Conservation (phyloP, 37 sponge, comb jelly and placozoan genomes). For the Amphimedon queenslandica region DNA sequence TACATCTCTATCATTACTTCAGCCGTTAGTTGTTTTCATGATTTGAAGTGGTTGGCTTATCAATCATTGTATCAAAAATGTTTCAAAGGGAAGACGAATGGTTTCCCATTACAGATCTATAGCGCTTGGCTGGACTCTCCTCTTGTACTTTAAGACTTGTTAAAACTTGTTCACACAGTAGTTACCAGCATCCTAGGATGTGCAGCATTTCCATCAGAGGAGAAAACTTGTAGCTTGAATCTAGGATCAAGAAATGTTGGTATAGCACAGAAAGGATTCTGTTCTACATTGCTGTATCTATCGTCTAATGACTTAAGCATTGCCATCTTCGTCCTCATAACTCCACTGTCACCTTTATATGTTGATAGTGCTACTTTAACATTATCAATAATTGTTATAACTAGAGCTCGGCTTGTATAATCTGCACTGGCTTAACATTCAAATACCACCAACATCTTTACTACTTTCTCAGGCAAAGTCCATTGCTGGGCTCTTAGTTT, state of each 20-base stretch:
- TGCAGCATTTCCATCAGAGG: not conserved
- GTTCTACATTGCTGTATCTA: slow-evolving; percentile 5
- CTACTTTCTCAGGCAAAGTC: slow-evolving; percentile 7
- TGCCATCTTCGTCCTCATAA: not conserved
- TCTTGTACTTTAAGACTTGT: not conserved
- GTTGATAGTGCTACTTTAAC: not conserved
- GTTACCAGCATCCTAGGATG: slow-evolving; percentile 8
- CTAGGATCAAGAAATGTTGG: not conserved
- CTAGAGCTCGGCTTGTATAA: slow-evolving; percentile 5
- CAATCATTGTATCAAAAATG: slow-evolving; percentile 5
- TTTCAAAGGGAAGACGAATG: not conserved
- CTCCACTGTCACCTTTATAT: slow-evolving; percentile 1
- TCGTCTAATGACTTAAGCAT: not conserved
- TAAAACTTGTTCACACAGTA: slow-evolving; percentile 3
- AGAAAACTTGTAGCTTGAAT: slow-evolving; percentile 6
- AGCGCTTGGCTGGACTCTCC: not conserved
- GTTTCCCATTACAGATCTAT: not conserved
- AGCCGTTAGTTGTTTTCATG: not conserved
- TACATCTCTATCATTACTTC: slow-evolving; percentile 19
- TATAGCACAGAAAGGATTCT: not conserved
- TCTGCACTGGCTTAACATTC: slow-evolving; percentile 6
- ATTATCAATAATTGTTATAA: not conserved
- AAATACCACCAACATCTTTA: not conserved
- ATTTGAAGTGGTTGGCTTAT: not conserved
- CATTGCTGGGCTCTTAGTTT: not conserved